Conservation (phyloP, 2,113 vertebrate genomes). For the Lepisosteus osseus region DNA sequence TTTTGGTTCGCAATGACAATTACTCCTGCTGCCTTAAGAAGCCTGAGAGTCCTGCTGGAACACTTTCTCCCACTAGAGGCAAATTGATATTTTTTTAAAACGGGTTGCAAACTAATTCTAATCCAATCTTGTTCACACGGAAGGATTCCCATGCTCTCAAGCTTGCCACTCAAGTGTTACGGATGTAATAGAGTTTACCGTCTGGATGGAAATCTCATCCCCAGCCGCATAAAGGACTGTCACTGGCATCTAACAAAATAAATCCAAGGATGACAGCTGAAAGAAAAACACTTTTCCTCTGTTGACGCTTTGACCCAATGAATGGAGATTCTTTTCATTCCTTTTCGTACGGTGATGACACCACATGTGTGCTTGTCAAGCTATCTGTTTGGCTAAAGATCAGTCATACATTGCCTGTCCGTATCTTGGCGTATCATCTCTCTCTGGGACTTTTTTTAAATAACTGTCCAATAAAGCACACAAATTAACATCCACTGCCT, state of each 20-base stretch:
- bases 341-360: neutral
- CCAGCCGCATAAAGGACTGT: conserved; percentile 34
- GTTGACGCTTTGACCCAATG: neutral
- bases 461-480: neutral
- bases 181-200: conserved; percentile 42
- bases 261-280: neutral
- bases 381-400: neutral
- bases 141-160: conserved; percentile 35
- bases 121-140: conserved; percentile 49
- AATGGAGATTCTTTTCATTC: neutral
- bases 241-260: conserved; percentile 16
- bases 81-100: conserved; percentile 43
- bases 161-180: conserved; percentile 40
- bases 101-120: conserved; percentile 50
- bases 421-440: neutral
- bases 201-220: conserved; percentile 32
- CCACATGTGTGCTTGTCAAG: neutral
- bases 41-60: conserved; percentile 14
- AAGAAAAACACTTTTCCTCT: neutral
- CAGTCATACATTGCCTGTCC: neutral
- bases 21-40: conserved; percentile 16
- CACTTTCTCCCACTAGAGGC: conserved; percentile 19
- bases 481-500: neutral
- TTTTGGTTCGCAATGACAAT: conserved; percentile 19
- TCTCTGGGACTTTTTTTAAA: neutral